phyloP scores from a whole-genome alignment of 1,140 invertebrate genomes.

The Aphaenogaster floridana region DNA sequence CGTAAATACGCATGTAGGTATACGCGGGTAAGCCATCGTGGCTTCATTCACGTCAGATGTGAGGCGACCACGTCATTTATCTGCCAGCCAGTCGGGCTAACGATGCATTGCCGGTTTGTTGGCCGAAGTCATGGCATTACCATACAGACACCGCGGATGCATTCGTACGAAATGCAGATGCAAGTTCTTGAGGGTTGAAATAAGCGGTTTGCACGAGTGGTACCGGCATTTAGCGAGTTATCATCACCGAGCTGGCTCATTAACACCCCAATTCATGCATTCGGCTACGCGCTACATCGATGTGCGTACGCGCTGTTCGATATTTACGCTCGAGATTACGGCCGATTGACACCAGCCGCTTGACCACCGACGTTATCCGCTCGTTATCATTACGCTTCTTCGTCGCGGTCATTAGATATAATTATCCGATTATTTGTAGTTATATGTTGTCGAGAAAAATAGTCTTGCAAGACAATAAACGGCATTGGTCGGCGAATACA shows the following conservation, averaged over 20 bases:
- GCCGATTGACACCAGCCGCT: conserved; percentile 20
- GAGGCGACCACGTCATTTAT: conserved; percentile 84
- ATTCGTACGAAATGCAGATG: conserved; percentile 57
- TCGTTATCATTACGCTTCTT: conserved; percentile 29
- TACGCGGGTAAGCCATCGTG: conserved; percentile 77
- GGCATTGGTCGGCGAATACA: conserved; percentile 1
- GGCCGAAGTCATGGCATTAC: conserved; percentile 56
- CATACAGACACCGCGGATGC: conserved; percentile 31
- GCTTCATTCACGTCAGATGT: conserved; percentile 84
- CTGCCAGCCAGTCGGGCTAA: conserved; percentile 79
- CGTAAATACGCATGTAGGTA: conserved; percentile 55
- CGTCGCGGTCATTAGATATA: conserved; percentile 16
- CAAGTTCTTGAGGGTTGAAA: conserved; percentile 37
- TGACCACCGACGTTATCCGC: conserved; percentile 6
- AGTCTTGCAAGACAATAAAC: conserved; percentile 34
- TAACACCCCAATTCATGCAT: conserved; percentile 47
- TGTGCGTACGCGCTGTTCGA: not conserved
- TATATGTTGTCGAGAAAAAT: conserved; percentile 18
- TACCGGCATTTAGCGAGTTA: conserved; percentile 57
- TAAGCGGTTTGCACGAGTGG: conserved; percentile 27
- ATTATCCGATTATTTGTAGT: conserved; percentile 37
- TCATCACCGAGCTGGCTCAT: conserved; percentile 38
- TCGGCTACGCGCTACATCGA: conserved; percentile 5
- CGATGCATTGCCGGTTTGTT: conserved; percentile 81
- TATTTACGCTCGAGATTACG: conserved; percentile 41